Percentiles rank a stretch among this genome's conserved stretches.
Evolutionary conservation across 2,113 vertebrate species (phyloP).

Genomic region (Zingel zingel): DNA sequence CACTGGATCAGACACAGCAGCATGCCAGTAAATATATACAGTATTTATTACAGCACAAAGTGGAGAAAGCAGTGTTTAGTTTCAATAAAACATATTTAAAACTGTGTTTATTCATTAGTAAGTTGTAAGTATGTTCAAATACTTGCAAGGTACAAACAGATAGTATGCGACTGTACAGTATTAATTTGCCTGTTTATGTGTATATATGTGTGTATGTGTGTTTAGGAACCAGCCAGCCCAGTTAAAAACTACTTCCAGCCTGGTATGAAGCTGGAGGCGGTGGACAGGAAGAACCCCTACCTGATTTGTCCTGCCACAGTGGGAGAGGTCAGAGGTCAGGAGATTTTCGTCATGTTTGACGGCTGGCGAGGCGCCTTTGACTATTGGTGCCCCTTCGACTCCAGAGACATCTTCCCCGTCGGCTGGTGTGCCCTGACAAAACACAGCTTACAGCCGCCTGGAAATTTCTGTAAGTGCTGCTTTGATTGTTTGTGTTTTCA

Average conservation of each 20-base stretch:
- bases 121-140: neutral
- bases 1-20: neutral
- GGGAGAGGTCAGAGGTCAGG: conserved; percentile 91
- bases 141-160: neutral
- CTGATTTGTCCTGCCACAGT: conserved; percentile 97
- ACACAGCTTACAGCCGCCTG: conserved; percentile 94
- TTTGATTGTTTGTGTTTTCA: neutral
- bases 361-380: conserved; percentile 96
- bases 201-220: neutral
- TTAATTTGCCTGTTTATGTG: neutral
- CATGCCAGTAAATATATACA: neutral
- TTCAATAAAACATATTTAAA: neutral
- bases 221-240: conserved; percentile 90
- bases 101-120: neutral
- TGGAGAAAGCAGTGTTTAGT: neutral
- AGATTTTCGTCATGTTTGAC: conserved; percentile 95
- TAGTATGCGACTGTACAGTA: neutral
- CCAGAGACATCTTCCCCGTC: conserved; percentile 95
- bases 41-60: neutral
- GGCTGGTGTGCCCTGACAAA: conserved; percentile 95
- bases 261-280: conserved; percentile 97
- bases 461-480: conserved; percentile 84
- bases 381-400: conserved; percentile 97
- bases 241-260: conserved; percentile 91
- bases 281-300: conserved; percentile 97